Evolutionary conservation across 2,797 vertebrate genomes (phyloP).

Genomic region (Epinephelus coioides): DNA sequence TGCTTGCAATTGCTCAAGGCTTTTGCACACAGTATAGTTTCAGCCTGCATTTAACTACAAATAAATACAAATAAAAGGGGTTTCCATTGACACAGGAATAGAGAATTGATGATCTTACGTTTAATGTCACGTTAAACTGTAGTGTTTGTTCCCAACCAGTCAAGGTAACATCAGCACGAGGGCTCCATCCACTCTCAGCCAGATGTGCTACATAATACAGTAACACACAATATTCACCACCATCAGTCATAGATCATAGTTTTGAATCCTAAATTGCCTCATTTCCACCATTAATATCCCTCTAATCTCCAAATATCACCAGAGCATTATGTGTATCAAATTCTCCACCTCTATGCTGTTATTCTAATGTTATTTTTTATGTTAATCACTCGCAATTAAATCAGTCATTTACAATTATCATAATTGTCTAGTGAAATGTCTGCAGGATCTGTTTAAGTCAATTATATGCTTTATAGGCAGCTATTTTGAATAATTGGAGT

Average conservation of each 20-base stretch:
- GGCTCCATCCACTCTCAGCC: not conserved
- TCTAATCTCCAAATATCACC: conserved; percentile 25
- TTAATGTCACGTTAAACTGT: not conserved
- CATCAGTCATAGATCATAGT: conserved; percentile 5
- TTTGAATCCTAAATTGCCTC: conserved; percentile 24
- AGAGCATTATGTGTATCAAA: conserved; percentile 12
- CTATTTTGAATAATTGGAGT: conserved; percentile 57
- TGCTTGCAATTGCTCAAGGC: not conserved
- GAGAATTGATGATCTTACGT: not conserved
- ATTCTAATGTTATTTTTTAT: conserved; percentile 24
- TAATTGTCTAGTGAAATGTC: conserved; percentile 53
- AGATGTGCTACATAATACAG: conserved; percentile 8
- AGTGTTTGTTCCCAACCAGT: not conserved
- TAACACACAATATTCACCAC: not conserved
- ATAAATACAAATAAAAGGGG: not conserved
- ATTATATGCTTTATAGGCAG: conserved; percentile 61
- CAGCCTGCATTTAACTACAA: not conserved
- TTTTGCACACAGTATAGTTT: not conserved
- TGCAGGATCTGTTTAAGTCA: conserved; percentile 60
- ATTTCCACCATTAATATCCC: conserved; percentile 16
- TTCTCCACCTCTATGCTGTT: conserved; percentile 33
- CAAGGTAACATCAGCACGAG: not conserved
- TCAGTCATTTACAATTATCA: conserved; percentile 41
- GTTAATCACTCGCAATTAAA: conserved; percentile 55
- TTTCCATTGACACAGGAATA: not conserved